These are phyloP conservation scores for Nematopogon swammerdamellus DNA, from an alignment of 2,888 invertebrate genomes.

Conservation along the genomic window DNA sequence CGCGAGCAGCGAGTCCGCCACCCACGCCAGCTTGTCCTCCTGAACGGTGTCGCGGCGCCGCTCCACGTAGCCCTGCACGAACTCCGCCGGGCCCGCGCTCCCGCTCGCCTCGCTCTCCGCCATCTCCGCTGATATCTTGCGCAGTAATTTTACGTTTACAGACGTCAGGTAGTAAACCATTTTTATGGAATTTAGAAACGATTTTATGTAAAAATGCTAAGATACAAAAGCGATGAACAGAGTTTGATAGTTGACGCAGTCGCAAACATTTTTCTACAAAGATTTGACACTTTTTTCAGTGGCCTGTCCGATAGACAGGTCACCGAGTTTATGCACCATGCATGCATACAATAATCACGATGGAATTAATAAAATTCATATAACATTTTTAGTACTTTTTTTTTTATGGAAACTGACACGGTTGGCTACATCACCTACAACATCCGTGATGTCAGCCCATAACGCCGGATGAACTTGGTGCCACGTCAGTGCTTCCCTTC, in stretches of 20 bases:
- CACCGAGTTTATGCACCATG: too few relatives aligned
- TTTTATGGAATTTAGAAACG: slow-evolving; percentile 5
- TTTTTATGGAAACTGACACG: not conserved
- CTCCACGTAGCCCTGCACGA: too few relatives aligned
- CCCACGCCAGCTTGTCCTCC: not conserved
- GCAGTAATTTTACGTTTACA: slow-evolving; percentile 33
- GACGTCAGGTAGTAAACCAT: slow-evolving; percentile 47
- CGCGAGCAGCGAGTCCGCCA: not conserved
- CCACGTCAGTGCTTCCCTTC: not conserved
- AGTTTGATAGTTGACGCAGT: too few relatives aligned
- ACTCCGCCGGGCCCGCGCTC: too few relatives aligned
- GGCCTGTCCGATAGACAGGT: too few relatives aligned
- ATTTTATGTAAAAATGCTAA: not conserved
- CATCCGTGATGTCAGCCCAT: not conserved
- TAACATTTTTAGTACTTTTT: too few relatives aligned
- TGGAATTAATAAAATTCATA: too few relatives aligned
- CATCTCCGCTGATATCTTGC: slow-evolving; percentile 28
- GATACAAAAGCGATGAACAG: too few relatives aligned
- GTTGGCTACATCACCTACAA: not conserved
- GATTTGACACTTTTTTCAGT: not conserved
- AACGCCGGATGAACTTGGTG: not conserved
- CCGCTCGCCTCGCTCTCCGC: too few relatives aligned
- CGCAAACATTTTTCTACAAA: too few relatives aligned
- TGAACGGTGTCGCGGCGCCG: not conserved
- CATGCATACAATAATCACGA: too few relatives aligned